These are phyloP conservation scores for Nipponia nippon DNA, from an alignment of 2,113 vertebrate species.

Conservation along the genomic window DNA sequence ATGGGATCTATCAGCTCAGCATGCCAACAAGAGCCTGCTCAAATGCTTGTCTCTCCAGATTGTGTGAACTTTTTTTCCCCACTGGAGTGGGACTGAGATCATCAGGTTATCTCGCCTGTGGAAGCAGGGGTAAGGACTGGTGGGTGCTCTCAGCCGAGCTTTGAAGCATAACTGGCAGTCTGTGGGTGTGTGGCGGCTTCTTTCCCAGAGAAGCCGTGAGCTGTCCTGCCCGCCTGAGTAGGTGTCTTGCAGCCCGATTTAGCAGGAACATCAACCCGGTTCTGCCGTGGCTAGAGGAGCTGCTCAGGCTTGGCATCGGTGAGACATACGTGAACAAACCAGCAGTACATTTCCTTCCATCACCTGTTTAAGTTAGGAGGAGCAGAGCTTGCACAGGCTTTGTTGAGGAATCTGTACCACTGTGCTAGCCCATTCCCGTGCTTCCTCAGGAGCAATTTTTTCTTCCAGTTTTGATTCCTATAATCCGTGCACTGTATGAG, in stretches of 20 bases:
- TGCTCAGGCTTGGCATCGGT: accelerated
- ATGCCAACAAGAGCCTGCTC: background rate
- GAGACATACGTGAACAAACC: accelerated
- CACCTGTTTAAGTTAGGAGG: background rate
- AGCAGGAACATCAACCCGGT: background rate
- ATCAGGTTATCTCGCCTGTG: background rate
- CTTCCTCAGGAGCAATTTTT: background rate
- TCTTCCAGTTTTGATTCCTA: background rate
- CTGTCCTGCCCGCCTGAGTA: background rate
- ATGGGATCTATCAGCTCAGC: accelerated
- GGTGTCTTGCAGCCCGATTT: background rate
- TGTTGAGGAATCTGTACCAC: background rate
- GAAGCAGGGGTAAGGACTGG: background rate
- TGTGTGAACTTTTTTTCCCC: background rate
- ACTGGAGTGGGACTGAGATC: background rate
- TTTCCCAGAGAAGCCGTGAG: background rate
- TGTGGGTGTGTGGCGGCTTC: background rate
- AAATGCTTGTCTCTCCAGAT: background rate
- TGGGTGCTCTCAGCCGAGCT: background rate
- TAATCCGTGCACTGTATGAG: background rate
- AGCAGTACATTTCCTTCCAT: background rate
- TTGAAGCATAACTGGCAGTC: background rate
- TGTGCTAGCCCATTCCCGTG: background rate
- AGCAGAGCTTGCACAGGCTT: background rate
- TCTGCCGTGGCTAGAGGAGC: background rate